Evolutionary conservation across 2,888 invertebrate genomes (phyloP), one percentile per base, ranked within the genome.

Genomic region (Nymphalis c-album): DNA sequence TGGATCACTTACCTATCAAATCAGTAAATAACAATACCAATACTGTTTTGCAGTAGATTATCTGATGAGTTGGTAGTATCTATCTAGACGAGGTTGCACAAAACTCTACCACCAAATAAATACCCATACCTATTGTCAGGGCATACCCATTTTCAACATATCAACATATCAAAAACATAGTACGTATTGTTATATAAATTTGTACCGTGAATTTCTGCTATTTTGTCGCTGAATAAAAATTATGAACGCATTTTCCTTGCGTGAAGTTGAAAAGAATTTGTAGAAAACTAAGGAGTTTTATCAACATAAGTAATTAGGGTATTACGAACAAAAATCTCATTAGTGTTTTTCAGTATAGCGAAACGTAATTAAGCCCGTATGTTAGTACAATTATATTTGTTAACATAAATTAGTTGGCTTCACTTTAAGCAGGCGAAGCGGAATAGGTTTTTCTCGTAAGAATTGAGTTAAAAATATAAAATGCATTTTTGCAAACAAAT

Each of bases 311-410:
- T 69, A 71, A 72, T 68, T 72, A 60, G 64, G 64, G 64, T 57
- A 64, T 63, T 58, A 62, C 60, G 58, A 47, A 68, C 63, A 60
- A 70, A 70, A 72, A 67, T 62, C 69, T 71, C 69, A 71, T 71
- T 71, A 71, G 31, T 35, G 60, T 59, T 67, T 66, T 69, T 69
- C 62, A 47, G 60, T 60, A 62, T 55, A 63, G 31, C 18, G 60
- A 35, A 68, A 68, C 50, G 22, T 64, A 55, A 71, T 67, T 67
- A 64, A 26, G 58, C 48, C 35, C 45, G 58, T 58, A 20, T 55
- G 57, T 68, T 51, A 16, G 26, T 60, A 60, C 47, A 22, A 59
- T 50, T 59, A 40, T 50, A 46, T 55, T 47, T 60, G 60, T 47
- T 63, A 60, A 63, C 46, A 63, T 26, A 60, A 59, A 68, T 64